Conservation (phyloP, 53 echinoderm and acorn worm genomes). For the Glandiceps talaboti region DNA sequence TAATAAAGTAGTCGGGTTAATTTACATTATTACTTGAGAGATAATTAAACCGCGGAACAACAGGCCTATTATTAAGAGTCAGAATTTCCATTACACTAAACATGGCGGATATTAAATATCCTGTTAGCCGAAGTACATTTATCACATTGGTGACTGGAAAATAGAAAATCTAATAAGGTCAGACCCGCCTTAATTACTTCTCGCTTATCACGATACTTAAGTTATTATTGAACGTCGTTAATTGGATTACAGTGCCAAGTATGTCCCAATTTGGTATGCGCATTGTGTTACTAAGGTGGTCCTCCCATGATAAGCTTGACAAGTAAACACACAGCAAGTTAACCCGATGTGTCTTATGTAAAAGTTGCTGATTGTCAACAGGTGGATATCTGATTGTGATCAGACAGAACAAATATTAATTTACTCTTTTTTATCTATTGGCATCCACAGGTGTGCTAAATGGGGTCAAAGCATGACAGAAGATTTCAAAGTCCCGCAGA, state of each 20-base stretch:
- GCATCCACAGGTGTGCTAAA: too few relatives aligned
- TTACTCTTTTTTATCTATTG: too few relatives aligned
- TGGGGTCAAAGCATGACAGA: too few relatives aligned
- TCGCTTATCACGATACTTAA: neutral
- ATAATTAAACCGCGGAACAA: neutral
- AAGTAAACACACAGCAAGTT: too few relatives aligned
- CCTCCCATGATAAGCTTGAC: too few relatives aligned
- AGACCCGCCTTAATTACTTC: neutral
- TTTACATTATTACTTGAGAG: neutral
- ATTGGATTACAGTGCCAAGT: neutral
- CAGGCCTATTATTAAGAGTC: neutral
- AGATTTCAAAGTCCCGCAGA: too few relatives aligned
- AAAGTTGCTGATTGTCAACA: too few relatives aligned
- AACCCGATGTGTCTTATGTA: too few relatives aligned
- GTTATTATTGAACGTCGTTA: neutral
- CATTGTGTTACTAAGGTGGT: neutral
- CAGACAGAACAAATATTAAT: too few relatives aligned
- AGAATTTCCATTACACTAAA: neutral
- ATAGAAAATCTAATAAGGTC: neutral
- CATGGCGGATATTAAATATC: neutral
- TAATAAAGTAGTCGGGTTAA: neutral
- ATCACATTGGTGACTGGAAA: neutral
- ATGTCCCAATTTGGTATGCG: neutral
- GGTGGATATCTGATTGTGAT: too few relatives aligned
- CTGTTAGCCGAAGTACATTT: neutral